phyloP scores from a whole-genome alignment of 2,888 invertebrate species.

The Ectemnius continuus region DNA sequence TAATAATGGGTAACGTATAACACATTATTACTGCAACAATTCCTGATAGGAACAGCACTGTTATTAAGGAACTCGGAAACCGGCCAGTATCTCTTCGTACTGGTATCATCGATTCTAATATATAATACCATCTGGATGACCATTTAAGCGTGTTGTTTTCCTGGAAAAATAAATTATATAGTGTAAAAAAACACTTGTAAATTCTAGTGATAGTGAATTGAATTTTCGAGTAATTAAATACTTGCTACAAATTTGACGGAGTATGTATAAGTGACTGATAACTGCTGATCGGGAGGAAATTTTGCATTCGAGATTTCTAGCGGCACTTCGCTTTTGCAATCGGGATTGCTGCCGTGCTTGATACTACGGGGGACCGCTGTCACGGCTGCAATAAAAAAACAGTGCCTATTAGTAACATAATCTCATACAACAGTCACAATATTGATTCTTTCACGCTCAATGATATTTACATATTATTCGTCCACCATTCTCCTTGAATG shows the following conservation, averaged over 20 bases:
- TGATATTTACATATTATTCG: slow-evolving; percentile 84
- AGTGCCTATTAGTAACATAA: not conserved
- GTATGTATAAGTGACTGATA: slow-evolving; percentile 91
- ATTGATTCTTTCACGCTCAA: no score
- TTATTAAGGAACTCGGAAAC: slow-evolving; percentile 98
- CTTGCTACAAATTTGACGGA: slow-evolving; percentile 87
- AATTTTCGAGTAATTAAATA: slow-evolving; percentile 19
- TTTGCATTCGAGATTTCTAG: slow-evolving; percentile 84
- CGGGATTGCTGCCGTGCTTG: slow-evolving; percentile 75
- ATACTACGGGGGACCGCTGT: slow-evolving; percentile 80
- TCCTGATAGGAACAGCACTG: slow-evolving; percentile 97
- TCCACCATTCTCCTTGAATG: slow-evolving; percentile 89
- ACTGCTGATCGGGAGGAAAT: slow-evolving; percentile 77
- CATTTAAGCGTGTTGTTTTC: slow-evolving; percentile 93
- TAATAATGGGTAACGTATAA: slow-evolving; percentile 96
- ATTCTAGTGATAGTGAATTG: not conserved
- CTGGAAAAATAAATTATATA: slow-evolving; percentile 60
- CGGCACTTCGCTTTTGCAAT: slow-evolving; percentile 79
- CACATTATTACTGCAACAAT: slow-evolving; percentile 99
- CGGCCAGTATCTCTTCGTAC: slow-evolving; percentile 98
- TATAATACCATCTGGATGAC: slow-evolving; percentile 99
- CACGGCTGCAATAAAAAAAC: slow-evolving; percentile 75
- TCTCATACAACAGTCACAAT: not conserved
- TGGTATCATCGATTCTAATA: no score
- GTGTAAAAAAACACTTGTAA: not conserved